Evolutionary conservation across 1,140 invertebrate genomes (phyloP).

Genomic region (Gryllus bimaculatus): DNA sequence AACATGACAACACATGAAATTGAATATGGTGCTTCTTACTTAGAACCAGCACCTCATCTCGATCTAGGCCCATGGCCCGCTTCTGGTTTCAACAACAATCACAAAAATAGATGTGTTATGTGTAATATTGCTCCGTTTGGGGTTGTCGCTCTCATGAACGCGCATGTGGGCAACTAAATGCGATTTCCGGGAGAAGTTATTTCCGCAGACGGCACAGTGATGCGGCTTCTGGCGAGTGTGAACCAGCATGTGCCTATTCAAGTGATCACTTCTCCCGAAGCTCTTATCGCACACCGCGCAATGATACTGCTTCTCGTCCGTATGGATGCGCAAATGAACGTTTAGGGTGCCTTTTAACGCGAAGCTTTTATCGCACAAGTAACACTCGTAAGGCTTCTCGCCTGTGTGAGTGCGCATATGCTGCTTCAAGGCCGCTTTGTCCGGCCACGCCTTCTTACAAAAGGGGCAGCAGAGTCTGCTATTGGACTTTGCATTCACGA

Average conservation of each 20-base stretch:
- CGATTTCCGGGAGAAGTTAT: constrained; percentile 27
- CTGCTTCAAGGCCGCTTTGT: not conserved
- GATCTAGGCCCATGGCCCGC: too few species aligned
- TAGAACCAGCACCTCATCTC: too few species aligned
- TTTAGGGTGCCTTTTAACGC: constrained; percentile 41
- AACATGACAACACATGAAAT: too few species aligned
- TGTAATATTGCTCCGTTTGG: not conserved
- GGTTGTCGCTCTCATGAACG: constrained; percentile 8
- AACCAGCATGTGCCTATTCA: constrained; percentile 33
- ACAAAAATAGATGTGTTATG: too few species aligned
- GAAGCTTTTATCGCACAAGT: constrained; percentile 40
- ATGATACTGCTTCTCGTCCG: constrained; percentile 7
- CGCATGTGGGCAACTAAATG: constrained; percentile 11
- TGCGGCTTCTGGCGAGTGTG: constrained; percentile 47
- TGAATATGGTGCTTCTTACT: too few species aligned
- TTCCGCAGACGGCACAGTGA: constrained; percentile 35
- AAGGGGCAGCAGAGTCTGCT: not conserved
- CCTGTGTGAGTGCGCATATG: constrained; percentile 13
- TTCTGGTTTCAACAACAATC: too few species aligned
- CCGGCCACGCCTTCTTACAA: constrained; percentile 6
- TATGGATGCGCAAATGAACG: constrained; percentile 32
- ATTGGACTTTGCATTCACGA: not conserved
- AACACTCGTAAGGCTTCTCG: constrained; percentile 14
- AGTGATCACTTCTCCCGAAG: constrained; percentile 6
- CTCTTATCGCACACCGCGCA: constrained; percentile 16